Conservation (phyloP, 2,888 invertebrate species). For the Microctonus hyperodae region DNA sequence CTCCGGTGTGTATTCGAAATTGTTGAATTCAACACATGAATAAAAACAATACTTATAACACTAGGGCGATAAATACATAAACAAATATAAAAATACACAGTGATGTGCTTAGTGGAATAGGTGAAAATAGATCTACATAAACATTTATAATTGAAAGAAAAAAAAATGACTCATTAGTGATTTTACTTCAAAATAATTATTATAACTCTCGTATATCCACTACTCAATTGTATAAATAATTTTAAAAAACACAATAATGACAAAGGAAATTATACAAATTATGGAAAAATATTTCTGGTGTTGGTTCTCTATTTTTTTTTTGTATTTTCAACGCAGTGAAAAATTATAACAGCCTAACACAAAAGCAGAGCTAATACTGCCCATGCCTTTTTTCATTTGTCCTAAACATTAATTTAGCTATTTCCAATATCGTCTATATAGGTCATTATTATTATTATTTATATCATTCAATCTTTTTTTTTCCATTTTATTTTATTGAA, state of each 20-base stretch:
- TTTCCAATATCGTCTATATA: neutral
- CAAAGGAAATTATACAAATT: constrained; percentile 30
- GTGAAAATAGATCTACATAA: neutral
- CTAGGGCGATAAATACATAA: neutral
- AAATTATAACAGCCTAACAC: constrained; percentile 3
- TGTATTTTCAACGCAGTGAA: constrained; percentile 44
- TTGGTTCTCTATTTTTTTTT: constrained; percentile 56
- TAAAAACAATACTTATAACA: neutral
- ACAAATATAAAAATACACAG: neutral
- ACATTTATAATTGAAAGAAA: neutral
- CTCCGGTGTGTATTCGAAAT: neutral
- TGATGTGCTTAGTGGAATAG: constrained; percentile 12
- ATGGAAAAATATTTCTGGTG: constrained; percentile 54
- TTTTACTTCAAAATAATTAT: neutral
- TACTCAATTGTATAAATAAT: neutral
- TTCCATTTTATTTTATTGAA: neutral
- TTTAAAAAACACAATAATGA: neutral
- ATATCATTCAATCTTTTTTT: no score
- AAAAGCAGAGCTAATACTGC: neutral
- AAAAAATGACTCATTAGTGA: neutral
- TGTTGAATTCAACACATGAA: neutral
- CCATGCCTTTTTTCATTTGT: neutral
- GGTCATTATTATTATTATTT: no score
- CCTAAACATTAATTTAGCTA: neutral
- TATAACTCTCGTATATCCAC: neutral